Conservation (phyloP, 2,797 vertebrate species). For the Catamblyrhynchus diadema region DNA sequence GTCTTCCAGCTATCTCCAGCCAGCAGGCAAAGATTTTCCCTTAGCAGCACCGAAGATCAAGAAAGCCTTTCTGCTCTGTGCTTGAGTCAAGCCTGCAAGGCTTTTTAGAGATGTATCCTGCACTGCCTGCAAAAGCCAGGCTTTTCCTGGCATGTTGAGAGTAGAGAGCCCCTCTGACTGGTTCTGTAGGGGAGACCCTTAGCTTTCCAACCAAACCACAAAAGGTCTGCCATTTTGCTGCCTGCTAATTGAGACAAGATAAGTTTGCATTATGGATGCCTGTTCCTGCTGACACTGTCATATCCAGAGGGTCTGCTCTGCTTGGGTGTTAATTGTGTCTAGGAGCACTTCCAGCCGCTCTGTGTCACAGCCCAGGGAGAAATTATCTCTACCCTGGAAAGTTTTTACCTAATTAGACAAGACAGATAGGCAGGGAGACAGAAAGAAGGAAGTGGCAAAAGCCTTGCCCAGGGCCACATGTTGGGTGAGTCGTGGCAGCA, state of each 20-base stretch:
- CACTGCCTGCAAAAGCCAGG: fast-evolving
- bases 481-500: background rate
- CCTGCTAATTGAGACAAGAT: background rate
- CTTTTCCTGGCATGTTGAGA: background rate
- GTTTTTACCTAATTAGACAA: conserved; percentile 44
- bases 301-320: background rate
- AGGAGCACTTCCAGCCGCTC: background rate
- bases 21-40: background rate
- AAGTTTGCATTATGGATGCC: background rate
- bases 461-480: background rate
- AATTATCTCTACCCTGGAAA: background rate
- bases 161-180: background rate
- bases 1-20: background rate
- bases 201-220: background rate
- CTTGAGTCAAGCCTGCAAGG: background rate
- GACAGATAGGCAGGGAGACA: background rate
- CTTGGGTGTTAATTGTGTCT: background rate
- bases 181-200: background rate
- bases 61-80: background rate
- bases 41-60: background rate
- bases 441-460: conserved; percentile 27
- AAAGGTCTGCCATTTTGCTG: background rate
- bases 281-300: background rate
- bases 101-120: background rate
- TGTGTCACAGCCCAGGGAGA: background rate